Conservation (phyloP, 2,888 invertebrate species). For the Drosophila neotestacea region DNA sequence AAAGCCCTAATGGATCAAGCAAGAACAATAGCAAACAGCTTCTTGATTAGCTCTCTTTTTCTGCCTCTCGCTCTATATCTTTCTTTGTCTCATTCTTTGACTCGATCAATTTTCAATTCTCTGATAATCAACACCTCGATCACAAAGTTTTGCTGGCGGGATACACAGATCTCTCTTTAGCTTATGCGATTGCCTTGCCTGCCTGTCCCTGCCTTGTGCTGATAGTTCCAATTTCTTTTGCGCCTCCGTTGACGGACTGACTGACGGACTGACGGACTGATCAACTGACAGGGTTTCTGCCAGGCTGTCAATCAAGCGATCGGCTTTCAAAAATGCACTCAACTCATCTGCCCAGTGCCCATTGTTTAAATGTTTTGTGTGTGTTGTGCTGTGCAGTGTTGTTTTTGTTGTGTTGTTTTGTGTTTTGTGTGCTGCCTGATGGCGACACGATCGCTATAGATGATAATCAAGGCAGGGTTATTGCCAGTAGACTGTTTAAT, state of each 20-base stretch:
- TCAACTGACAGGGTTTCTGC: constrained; percentile 15
- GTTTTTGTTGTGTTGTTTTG: constrained; percentile 22
- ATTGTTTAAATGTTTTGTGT: constrained; percentile 61
- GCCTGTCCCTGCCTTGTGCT: constrained; percentile 19
- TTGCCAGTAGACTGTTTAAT: constrained; percentile 34
- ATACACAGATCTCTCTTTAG: constrained; percentile 36
- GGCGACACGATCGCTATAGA: constrained; percentile 41
- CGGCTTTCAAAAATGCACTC: constrained; percentile 64
- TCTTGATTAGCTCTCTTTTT: constrained; percentile 28
- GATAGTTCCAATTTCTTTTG: constrained; percentile 60
- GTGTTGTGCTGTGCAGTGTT: constrained; percentile 4
- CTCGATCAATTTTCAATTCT: constrained; percentile 27
- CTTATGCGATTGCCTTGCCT: constrained; percentile 15
- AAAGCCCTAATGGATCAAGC: constrained; percentile 27
- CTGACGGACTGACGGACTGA: constrained; percentile 13
- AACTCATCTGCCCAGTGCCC: constrained; percentile 64
- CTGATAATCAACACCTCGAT: constrained; percentile 58
- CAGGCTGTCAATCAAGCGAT: constrained; percentile 58
- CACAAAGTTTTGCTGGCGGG: constrained; percentile 37
- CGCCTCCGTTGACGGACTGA: constrained; percentile 37
- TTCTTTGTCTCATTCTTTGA: neutral
- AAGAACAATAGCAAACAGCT: constrained; percentile 39
- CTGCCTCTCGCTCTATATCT: neutral
- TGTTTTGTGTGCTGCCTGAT: constrained; percentile 35
- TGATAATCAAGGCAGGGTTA: constrained; percentile 22